Base-by-base conservation (phyloP, 2,888 invertebrate species). In the Eupithecia insigniata region DNA sequence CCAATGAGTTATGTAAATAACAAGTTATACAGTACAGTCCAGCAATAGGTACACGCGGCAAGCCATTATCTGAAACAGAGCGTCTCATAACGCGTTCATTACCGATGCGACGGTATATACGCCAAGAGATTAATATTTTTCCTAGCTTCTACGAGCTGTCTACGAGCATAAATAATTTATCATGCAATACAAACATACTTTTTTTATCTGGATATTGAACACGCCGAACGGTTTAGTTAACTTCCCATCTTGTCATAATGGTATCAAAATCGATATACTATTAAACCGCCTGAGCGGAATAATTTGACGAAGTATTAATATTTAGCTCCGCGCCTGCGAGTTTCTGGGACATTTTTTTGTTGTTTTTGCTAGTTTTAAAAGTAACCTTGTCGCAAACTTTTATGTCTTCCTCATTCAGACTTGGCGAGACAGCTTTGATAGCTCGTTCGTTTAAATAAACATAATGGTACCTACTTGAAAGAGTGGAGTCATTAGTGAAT, bases 11-110 rank as follows among this genome's bases (percentile, higher is more conserved):
- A 80, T 76, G 76, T 78, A 80, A 77, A 83, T 73, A 83, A 79
- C 83, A 85, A 85, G 86, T 22, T 51, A 51, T 88, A 86, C 82
- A 70, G 76, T 78, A 76, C 71, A 74, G 69, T 73, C 77, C 72
- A 61, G 67, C 16, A 78, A 76, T 82, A 36, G 22, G 18, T 85
- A 88, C 85, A 85, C 81, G 83, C 87, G 84, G 88, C 87, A 89
- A 62, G 69, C 74, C 72, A 76, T 87, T 89, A 87, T 81, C 83
- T 80, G 79, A 89, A 92, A 83, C 90, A 88, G 90, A 91, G 90
- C 92, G 86, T 79, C 83, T 84, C 89, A 75, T 83, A 90, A 89
- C 88, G 90, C 90, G 83, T 87, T 84, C 67, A 66, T 72, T 76
- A 71, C 70, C 60, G 43, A 70, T 71, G 71, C 66, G 70, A 71